phyloP scores from a whole-genome alignment of 35 echinoderm and acorn worm genomes.

The Amphiura filiformis region DNA sequence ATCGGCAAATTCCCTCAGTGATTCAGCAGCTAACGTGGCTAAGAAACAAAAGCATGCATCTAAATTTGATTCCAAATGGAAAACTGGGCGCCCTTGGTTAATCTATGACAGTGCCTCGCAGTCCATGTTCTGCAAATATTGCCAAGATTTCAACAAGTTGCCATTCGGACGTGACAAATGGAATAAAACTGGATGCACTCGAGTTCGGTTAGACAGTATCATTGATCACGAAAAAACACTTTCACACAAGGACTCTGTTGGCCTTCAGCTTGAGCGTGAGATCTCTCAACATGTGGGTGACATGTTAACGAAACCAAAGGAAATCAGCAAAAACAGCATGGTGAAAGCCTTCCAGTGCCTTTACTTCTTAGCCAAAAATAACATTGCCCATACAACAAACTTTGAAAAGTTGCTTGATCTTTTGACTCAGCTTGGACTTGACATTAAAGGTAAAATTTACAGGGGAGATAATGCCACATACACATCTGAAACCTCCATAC shows the following conservation, averaged over 20 bases:
- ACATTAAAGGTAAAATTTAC: slow-evolving; percentile 21
- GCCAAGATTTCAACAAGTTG: not conserved
- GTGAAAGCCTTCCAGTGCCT: slow-evolving; percentile 26
- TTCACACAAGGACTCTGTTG: not conserved
- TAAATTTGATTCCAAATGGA: not conserved
- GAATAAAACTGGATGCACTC: not conserved
- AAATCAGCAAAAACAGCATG: not conserved
- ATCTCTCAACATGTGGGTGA: not conserved
- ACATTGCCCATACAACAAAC: slow-evolving; percentile 45
- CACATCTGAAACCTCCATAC: slow-evolving; percentile 29
- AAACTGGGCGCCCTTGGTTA: not conserved
- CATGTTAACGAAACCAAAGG: not conserved
- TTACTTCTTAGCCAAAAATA: slow-evolving; percentile 50
- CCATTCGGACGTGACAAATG: not conserved
- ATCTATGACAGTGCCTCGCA: not conserved
- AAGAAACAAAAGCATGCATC: not conserved
- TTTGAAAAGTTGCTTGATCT: slow-evolving; percentile 47
- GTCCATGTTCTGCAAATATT: not conserved
- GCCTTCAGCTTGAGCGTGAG: not conserved
- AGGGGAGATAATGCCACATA: slow-evolving; percentile 39
- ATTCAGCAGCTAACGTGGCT: not conserved
- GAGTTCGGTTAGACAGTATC: not conserved
- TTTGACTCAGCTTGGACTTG: slow-evolving; percentile 13
- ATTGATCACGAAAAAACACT: not conserved
- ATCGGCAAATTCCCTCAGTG: not conserved